Conservation (phyloP, 2,888 invertebrate genomes). For the Cheilosia impressa region DNA sequence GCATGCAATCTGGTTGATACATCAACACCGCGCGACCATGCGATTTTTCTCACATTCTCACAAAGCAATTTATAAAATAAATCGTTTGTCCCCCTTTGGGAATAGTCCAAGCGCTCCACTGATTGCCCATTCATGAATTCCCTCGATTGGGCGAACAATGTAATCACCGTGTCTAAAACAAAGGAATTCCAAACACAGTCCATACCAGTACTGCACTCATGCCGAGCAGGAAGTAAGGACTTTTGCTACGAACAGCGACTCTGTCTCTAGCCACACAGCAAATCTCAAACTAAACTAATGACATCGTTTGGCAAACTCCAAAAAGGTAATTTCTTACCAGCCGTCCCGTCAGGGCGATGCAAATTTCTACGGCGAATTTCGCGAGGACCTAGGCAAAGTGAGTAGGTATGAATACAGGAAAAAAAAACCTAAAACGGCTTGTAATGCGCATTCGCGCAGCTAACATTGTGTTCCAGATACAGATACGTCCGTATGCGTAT, state of each 20-base stretch:
- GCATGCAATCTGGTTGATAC: constrained; percentile 36
- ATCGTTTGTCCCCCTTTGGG: constrained; percentile 63
- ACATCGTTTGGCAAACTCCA: constrained; percentile 71
- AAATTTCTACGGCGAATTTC: constrained; percentile 60
- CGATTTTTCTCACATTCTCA: constrained; percentile 46
- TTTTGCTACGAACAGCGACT: constrained; percentile 27
- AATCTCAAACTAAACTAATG: constrained; percentile 71
- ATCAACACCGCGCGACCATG: constrained; percentile 46
- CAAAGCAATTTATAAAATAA: constrained; percentile 66
- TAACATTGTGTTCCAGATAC: constrained; percentile 66
- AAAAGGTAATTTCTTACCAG: constrained; percentile 71
- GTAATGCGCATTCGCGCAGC: constrained; percentile 50
- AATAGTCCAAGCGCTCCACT: constrained; percentile 53
- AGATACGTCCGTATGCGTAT: constrained; percentile 63
- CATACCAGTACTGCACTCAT: constrained; percentile 30
- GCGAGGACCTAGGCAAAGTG: constrained; percentile 34
- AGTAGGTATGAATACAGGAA: constrained; percentile 33
- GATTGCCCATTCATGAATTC: constrained; percentile 75
- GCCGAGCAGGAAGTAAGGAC: constrained; percentile 67
- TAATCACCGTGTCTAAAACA: constrained; percentile 73
- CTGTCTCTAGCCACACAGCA: constrained; percentile 37
- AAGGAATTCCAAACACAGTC: constrained; percentile 59
- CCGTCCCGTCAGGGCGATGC: constrained; percentile 58
- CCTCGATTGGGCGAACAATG: constrained; percentile 66
- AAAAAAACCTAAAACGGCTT: constrained; percentile 41